phyloP scores from a whole-genome alignment of 2,113 vertebrate species.

The Tragelaphus strepsiceros region DNA sequence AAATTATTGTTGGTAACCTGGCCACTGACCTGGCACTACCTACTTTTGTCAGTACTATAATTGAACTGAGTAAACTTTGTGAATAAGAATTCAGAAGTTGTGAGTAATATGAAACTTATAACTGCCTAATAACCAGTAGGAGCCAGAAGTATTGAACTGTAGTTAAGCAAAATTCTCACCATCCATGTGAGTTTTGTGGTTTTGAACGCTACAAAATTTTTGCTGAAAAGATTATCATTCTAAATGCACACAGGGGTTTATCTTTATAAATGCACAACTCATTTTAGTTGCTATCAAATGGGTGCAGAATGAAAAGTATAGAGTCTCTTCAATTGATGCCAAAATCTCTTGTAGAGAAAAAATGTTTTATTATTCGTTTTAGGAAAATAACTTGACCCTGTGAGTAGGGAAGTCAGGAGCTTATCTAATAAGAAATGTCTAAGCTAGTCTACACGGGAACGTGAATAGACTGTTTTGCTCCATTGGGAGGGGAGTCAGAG shows the following conservation, averaged over 20 bases:
- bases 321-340: background rate
- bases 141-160: background rate
- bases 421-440: background rate
- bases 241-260: background rate
- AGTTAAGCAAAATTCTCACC: background rate
- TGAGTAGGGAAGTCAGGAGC: background rate
- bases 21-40: constrained; percentile 10
- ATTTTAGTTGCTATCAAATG: background rate
- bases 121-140: background rate
- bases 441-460: background rate
- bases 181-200: background rate
- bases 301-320: background rate
- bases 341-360: background rate
- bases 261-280: background rate
- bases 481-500: background rate
- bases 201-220: background rate
- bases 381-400: background rate
- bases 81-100: constrained; percentile 34
- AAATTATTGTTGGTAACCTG: background rate
- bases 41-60: background rate
- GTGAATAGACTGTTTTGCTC: background rate
- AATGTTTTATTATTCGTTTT: background rate
- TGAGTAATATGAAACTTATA: constrained; percentile 47
- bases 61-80: constrained; percentile 28
- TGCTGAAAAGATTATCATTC: background rate